These are phyloP conservation scores for Kryptolebias ocellatus DNA, from an alignment of 2,797 vertebrate genomes.

Conservation along the genomic window DNA sequence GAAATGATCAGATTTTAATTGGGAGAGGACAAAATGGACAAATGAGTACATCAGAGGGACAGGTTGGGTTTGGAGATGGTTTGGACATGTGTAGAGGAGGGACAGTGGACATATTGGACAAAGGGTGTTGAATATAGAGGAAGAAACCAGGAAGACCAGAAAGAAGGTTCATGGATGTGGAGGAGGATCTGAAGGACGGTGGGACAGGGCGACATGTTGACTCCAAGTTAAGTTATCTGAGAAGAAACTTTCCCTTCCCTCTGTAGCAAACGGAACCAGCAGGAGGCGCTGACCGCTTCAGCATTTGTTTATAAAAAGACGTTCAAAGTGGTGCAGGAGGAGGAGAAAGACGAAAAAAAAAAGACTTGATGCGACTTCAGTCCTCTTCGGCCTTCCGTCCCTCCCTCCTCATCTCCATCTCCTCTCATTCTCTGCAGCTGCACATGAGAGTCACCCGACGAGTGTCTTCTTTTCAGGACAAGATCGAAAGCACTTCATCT, in stretches of 20 bases:
- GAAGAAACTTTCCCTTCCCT: neutral
- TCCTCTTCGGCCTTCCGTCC: constrained; percentile 28
- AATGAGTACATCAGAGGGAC: too few relatives aligned
- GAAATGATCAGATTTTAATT: too few relatives aligned
- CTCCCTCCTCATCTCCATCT: constrained; percentile 12
- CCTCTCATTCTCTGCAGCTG: constrained; percentile 64
- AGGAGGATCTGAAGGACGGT: too few relatives aligned
- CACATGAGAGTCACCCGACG: constrained; percentile 69
- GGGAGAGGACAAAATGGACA: too few relatives aligned
- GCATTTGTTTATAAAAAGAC: neutral
- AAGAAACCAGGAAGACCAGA: too few relatives aligned
- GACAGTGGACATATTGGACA: too few relatives aligned
- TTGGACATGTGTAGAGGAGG: too few relatives aligned
- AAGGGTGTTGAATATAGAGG: too few relatives aligned
- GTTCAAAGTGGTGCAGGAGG: constrained; percentile 16
- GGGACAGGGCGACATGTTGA: too few relatives aligned
- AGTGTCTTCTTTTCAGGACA: constrained; percentile 67
- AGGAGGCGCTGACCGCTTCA: constrained; percentile 13
- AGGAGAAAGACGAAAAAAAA: constrained; percentile 28
- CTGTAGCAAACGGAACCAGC: neutral
- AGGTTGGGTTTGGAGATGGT: too few relatives aligned
- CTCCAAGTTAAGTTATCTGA: too few relatives aligned
- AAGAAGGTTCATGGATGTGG: too few relatives aligned
- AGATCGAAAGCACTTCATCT: constrained; percentile 73
- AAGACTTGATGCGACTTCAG: constrained; percentile 49